phyloP scores from a whole-genome alignment of 2,113 vertebrate species.

The Carlito syrichta region DNA sequence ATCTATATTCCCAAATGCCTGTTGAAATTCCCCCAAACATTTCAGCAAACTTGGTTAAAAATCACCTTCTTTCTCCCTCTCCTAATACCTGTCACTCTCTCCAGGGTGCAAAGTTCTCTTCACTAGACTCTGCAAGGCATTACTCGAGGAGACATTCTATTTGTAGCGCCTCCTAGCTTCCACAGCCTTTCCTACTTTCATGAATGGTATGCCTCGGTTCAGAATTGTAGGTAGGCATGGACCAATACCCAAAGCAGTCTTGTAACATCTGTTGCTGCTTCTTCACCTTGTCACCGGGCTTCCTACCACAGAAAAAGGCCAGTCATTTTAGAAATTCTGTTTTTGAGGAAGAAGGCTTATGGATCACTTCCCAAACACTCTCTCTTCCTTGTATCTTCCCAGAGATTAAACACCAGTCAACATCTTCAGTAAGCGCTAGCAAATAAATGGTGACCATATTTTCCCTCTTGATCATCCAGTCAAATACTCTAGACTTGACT shows the following conservation, averaged over 20 bases:
- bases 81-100: not conserved
- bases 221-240: not conserved
- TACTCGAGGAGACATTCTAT: not conserved
- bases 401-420: not conserved
- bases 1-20: not conserved
- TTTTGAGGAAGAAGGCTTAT: not conserved
- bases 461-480: not conserved
- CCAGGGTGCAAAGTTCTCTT: not conserved
- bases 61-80: not conserved
- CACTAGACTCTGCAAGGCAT: not conserved
- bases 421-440: not conserved
- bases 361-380: not conserved
- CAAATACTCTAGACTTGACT: not conserved
- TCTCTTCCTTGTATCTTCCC: not conserved
- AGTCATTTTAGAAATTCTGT: not conserved
- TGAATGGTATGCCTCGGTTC: not conserved
- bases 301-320: not conserved
- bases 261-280: not conserved
- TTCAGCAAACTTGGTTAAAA: not conserved
- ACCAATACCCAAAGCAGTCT: not conserved
- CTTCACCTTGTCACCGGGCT: not conserved
- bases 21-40: not conserved
- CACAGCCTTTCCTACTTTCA: not conserved
- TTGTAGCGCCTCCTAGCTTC: not conserved
- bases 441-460: not conserved